Percentiles rank a stretch among this genome's conserved stretches.
Evolutionary conservation across 2,888 invertebrate genomes (phyloP).

Genomic region (Calameuta pallipes): DNA sequence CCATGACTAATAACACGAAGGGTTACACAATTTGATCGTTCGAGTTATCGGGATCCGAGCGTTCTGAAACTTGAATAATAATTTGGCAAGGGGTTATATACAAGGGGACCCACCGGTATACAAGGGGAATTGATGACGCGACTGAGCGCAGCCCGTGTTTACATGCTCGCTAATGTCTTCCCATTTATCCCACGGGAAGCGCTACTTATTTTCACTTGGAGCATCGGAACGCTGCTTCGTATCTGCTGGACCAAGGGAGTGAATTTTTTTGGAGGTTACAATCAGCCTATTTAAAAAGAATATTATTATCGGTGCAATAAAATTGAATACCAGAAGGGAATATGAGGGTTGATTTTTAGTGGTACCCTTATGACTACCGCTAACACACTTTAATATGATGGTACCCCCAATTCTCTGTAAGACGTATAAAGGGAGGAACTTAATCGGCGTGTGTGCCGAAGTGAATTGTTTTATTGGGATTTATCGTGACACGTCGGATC

Average conservation of each 20-base stretch:
- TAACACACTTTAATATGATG: background rate
- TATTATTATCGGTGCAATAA: background rate
- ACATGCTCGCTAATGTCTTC: slow-evolving; percentile 34
- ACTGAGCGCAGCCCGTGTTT: slow-evolving; percentile 30
- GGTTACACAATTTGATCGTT: slow-evolving; percentile 3
- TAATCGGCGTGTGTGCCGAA: background rate
- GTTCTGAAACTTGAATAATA: slow-evolving; percentile 3
- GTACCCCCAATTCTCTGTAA: background rate
- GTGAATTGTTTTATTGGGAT: background rate
- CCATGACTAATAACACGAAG: slow-evolving; percentile 2
- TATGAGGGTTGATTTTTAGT: background rate
- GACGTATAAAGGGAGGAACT: background rate
- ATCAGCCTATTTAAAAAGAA: background rate
- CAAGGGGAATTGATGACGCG: slow-evolving; percentile 27
- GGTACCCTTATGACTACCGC: background rate
- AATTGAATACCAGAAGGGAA: background rate
- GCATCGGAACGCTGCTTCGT: background rate
- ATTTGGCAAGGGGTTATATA: background rate
- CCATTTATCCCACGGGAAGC: slow-evolving; percentile 20
- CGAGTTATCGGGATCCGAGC: background rate
- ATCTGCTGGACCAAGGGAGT: background rate
- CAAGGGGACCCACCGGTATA: slow-evolving; percentile 11
- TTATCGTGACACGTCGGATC: background rate
- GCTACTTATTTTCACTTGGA: slow-evolving; percentile 20
- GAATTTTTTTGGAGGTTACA: background rate